Evolutionary conservation across 2,113 vertebrate genomes (phyloP), one percentile per base, ranked within the genome.

Genomic region (Rhea pennata): DNA sequence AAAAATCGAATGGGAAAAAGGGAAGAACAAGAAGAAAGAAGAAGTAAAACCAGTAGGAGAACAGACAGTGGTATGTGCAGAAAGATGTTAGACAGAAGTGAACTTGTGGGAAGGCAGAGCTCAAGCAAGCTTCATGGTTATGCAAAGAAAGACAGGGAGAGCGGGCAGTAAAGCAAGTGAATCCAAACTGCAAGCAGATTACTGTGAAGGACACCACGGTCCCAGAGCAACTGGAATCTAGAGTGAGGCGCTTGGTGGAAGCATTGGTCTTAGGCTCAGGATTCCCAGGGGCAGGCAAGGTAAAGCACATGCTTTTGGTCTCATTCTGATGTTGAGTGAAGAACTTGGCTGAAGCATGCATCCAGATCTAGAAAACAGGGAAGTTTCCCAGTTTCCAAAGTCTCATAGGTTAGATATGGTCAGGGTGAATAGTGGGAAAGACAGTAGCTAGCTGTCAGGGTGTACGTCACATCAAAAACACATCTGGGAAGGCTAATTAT

Each of bases 341-440:
- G 12, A 9, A 74, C n/a, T 80, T 80, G 39, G 5, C 15, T 70
- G 27, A 24, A 86, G 2, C 13, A 66, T 16, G 36, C 17, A n/a
- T 20, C n/a, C 24, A 16, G 7, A 13, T 42, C 6, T 77, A 33
- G 29, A 20, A 88, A 93, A 80, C 0, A 1, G 40, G 13, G 13
- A 10, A 0, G 0, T 64, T 90, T 84, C 23, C 26, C 21, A 33
- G 0, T 64, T 90, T 84, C 23, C 26, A 19, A 33, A 64, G n/a
- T 6, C 12, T 81, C n/a, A 12, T 36, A 20, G 36, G 26, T 56
- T 46, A 84, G 36, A n/a, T 27, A 46, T 0, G 0, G 23, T 33
- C 77, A 48, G 14, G 51, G 19, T 12, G 10, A 88, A 40, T 11
- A 44, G 5, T 13, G 12, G 5, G 20, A 17, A 67, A 70, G 71